These are phyloP conservation scores for Lacanobia oleracea DNA, from an alignment of 2,888 invertebrate genomes.

Conservation along the genomic window DNA sequence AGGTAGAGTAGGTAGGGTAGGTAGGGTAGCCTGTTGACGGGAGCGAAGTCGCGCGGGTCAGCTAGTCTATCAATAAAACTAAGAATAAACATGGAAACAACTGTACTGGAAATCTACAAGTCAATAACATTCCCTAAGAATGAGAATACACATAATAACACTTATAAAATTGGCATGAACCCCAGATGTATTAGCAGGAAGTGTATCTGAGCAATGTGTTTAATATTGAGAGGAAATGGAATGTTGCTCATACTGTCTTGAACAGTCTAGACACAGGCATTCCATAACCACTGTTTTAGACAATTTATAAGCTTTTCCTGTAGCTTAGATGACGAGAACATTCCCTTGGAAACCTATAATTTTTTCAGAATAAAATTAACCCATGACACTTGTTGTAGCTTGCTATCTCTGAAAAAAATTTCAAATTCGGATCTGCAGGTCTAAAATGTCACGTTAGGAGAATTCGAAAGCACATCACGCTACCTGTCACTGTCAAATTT, in stretches of 20 bases:
- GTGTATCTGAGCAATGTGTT: conserved; percentile 36
- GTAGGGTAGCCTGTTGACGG: too few relatives aligned
- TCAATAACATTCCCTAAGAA: conserved; percentile 15
- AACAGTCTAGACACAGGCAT: conserved; percentile 17
- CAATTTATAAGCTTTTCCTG: not conserved
- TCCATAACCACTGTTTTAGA: not conserved
- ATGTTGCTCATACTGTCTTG: conserved; percentile 9
- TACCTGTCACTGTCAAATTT: too few relatives aligned
- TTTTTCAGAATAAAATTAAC: not conserved
- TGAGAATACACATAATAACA: conserved; percentile 22
- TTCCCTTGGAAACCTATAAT: too few relatives aligned
- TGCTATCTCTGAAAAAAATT: not conserved
- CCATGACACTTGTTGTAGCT: not conserved
- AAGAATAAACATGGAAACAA: not conserved
- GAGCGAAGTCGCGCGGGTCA: too few relatives aligned
- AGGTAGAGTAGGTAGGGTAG: too few relatives aligned
- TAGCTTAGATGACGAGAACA: not conserved
- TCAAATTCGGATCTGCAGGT: not conserved
- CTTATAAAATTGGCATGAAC: conserved; percentile 47
- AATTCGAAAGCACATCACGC: too few relatives aligned
- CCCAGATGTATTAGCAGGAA: conserved; percentile 31
- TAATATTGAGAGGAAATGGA: conserved; percentile 24
- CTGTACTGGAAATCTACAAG: conserved; percentile 17
- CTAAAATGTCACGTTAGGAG: too few relatives aligned
- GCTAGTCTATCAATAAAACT: not conserved